A percentile compares a stretch with the other conserved stretches of the same genome.
Evolutionary conservation across 2,113 vertebrate species (phyloP).

Genomic region (Acrocephalus kingi): DNA sequence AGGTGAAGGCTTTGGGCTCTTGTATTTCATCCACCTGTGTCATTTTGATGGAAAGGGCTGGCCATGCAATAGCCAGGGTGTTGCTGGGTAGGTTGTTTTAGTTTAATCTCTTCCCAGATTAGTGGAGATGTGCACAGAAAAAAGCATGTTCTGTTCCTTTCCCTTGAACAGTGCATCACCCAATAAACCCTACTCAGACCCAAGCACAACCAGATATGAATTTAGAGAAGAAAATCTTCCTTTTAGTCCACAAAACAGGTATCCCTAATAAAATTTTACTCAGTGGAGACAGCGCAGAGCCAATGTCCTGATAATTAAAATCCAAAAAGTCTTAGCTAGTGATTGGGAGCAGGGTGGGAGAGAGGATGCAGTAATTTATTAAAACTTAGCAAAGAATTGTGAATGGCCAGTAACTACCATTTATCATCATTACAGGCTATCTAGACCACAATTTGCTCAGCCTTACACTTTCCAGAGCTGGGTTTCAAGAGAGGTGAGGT

Average conservation of each 20-base stretch:
- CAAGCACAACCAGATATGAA: background rate
- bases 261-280: background rate
- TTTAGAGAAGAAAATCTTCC: background rate
- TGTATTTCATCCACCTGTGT: background rate
- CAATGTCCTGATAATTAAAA: background rate
- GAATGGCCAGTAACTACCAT: background rate
- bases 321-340: background rate
- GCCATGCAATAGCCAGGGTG: background rate
- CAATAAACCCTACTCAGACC: background rate
- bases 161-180: background rate
- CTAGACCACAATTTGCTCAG: background rate
- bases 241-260: background rate
- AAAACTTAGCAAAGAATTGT: background rate
- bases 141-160: background rate
- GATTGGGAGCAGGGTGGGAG: accelerated
- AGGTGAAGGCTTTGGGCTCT: background rate
- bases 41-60: background rate
- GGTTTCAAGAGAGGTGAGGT: background rate
- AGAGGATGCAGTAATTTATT: background rate
- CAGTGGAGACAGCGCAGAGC: background rate
- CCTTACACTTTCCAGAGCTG: background rate
- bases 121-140: background rate
- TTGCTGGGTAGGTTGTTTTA: background rate
- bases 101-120: background rate
- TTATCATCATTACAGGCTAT: background rate